phyloP scores from a whole-genome alignment of 2,113 vertebrate species.

The Peromyscus californicus region DNA sequence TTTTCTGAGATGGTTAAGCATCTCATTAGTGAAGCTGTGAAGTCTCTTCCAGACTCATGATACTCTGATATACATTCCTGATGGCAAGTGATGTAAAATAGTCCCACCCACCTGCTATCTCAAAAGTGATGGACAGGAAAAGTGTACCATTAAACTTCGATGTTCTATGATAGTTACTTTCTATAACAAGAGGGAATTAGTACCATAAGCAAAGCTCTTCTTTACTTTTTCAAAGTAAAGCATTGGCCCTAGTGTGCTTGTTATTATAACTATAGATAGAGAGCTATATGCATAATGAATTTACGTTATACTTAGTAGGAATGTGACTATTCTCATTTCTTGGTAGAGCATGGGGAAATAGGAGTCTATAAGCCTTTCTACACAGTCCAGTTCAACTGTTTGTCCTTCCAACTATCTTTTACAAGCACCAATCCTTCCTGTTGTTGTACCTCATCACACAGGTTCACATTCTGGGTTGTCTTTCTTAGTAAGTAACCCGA shows the following conservation, averaged over 20 bases:
- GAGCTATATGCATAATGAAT: slow-evolving; percentile 56
- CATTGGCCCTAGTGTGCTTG: not conserved
- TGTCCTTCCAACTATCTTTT: not conserved
- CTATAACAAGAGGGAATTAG: slow-evolving; percentile 93
- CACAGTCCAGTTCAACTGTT: not conserved
- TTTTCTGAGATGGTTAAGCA: slow-evolving; percentile 19
- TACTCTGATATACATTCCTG: slow-evolving; percentile 54
- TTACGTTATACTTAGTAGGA: slow-evolving; percentile 27
- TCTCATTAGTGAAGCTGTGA: not conserved
- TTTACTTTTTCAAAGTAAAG: slow-evolving; percentile 67
- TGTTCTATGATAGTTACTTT: slow-evolving; percentile 91
- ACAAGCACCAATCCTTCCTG: not conserved
- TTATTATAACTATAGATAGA: not conserved
- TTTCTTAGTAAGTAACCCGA: not conserved
- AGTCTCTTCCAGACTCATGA: not conserved
- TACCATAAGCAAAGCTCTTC: slow-evolving; percentile 83
- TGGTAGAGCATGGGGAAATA: not conserved
- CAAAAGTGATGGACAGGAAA: slow-evolving; percentile 94
- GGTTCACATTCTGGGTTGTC: not conserved
- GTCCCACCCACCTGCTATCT: slow-evolving; percentile 93
- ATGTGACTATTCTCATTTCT: not conserved
- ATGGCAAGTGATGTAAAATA: slow-evolving; percentile 68
- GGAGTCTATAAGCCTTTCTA: not conserved
- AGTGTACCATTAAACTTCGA: slow-evolving; percentile 92
- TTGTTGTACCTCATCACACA: not conserved